Conservation (phyloP, 2,888 invertebrate species). For the Dynastes tityus region DNA sequence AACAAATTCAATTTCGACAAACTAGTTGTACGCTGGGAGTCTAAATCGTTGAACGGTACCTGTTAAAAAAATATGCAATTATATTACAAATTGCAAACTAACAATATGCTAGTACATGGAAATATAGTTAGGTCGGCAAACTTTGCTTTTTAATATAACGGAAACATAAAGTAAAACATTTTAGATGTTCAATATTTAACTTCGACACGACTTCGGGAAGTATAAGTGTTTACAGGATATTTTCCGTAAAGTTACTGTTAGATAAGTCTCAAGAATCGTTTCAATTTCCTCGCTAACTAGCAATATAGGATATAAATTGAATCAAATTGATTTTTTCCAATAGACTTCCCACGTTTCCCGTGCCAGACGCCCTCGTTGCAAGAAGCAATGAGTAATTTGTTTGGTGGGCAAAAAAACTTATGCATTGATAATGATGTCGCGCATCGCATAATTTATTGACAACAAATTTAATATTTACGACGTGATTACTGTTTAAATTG, state of each 20-base stretch:
- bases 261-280: slow-evolving; percentile 39
- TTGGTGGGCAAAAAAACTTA: slow-evolving; percentile 20
- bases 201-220: not conserved
- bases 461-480: slow-evolving; percentile 18
- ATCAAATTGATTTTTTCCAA: slow-evolving; percentile 55
- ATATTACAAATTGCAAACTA: too few relatives aligned
- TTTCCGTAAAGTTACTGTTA: slow-evolving; percentile 31
- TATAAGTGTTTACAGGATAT: slow-evolving; percentile 31
- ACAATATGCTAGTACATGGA: too few relatives aligned
- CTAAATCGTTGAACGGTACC: too few relatives aligned
- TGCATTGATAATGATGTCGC: slow-evolving; percentile 24
- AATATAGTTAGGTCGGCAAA: too few relatives aligned
- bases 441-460: slow-evolving; percentile 1
- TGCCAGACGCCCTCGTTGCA: slow-evolving; percentile 13
- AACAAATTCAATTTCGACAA: too few relatives aligned
- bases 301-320: slow-evolving; percentile 66
- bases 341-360: slow-evolving; percentile 19
- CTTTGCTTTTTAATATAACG: too few relatives aligned
- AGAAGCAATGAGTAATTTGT: slow-evolving; percentile 34
- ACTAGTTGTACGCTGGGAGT: too few relatives aligned
- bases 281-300: slow-evolving; percentile 59
- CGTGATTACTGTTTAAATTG: slow-evolving; percentile 16
- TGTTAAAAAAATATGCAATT: too few relatives aligned
- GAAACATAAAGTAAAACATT: too few relatives aligned
- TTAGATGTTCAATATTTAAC: slow-evolving; percentile 1